Base-by-base conservation (phyloP, 2,113 vertebrate species). In the Entosphenus tridentatus region DNA sequence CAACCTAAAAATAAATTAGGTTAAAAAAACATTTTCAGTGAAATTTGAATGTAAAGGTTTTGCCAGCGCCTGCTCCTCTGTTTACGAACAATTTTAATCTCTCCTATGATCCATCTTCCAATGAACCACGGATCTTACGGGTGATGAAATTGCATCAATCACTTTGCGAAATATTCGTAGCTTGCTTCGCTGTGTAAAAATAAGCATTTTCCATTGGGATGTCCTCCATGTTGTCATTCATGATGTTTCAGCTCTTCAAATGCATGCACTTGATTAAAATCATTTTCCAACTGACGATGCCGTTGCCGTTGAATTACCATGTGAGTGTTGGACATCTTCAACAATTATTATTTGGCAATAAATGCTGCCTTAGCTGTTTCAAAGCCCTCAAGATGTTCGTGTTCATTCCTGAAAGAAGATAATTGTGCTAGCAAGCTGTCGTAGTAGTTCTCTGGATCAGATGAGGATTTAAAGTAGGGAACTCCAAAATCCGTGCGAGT, bases 361-460 rank as follows among this genome's bases (percentile, higher is more conserved):
- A 8, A 62, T 14, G 58, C 58, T 13, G 13, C 58, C 16, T 62
- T 62, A 13, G 58, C 58, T 62, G 58, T 62, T 13, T 62, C 58
- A 17, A 62, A 62, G 13, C 16, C 16, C 13, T 62, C 7, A 13
- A 62, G 58, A 13, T 8, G 58, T 17, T 62, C 3, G 58, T 62
- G 58, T 62, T 62, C 58, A 62, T 13, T 14, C 58, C 16, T 13
- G 58, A 62, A 62, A 13, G 58, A 17, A 17, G 13, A 62, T 1
- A 6, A 62, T 62, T 62, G 58, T 62, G 58, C 58, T 6, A 62
- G 58, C 58, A 62, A 62, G 16, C 58, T 62, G 58, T 62, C 4
- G 16, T 62, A 62, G 58, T 62, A 62, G 58, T 62, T 62, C 58
- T 62, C 16, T 13, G 58, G 58, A 62, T 62, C 58, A 62, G 16